These are phyloP conservation scores for Eulemur rubriventer DNA, from an alignment of 2,797 vertebrate species.

Conservation along the genomic window DNA sequence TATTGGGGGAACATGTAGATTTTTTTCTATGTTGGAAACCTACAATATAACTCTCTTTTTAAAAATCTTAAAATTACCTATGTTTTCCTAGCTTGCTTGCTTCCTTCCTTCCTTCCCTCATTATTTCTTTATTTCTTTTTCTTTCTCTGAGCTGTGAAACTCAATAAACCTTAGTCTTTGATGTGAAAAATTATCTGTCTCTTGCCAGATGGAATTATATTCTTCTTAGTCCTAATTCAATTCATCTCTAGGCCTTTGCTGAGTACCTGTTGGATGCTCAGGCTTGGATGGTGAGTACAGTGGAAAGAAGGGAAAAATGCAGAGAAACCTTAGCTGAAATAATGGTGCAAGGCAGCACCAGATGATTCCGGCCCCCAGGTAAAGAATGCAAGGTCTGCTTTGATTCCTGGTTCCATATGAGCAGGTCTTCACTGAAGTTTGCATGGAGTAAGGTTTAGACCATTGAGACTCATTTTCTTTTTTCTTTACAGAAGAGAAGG, in stretches of 20 bases:
- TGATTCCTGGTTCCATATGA: background rate
- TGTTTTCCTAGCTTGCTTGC: background rate
- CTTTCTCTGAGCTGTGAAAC: background rate
- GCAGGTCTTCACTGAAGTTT: background rate
- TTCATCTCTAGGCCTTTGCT: background rate
- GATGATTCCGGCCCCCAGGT: background rate
- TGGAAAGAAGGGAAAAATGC: background rate
- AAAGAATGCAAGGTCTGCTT: background rate
- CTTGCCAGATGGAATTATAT: background rate
- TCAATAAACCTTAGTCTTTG: background rate
- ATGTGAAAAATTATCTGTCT: background rate
- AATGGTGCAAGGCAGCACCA: background rate
- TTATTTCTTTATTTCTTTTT: background rate
- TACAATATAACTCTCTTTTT: background rate
- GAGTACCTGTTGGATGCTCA: background rate
- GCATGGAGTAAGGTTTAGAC: background rate
- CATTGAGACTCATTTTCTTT: background rate
- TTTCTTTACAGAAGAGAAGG: background rate
- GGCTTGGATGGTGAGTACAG: background rate
- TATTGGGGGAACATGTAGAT: background rate
- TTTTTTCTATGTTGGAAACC: constrained; percentile 3
- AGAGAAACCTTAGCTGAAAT: background rate
- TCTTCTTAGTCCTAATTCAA: background rate
- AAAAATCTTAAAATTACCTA: background rate
- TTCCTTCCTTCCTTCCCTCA: background rate